These are phyloP conservation scores for Pipistrellus nathusii DNA, from an alignment of 2,797 vertebrate genomes.

Conservation along the genomic window DNA sequence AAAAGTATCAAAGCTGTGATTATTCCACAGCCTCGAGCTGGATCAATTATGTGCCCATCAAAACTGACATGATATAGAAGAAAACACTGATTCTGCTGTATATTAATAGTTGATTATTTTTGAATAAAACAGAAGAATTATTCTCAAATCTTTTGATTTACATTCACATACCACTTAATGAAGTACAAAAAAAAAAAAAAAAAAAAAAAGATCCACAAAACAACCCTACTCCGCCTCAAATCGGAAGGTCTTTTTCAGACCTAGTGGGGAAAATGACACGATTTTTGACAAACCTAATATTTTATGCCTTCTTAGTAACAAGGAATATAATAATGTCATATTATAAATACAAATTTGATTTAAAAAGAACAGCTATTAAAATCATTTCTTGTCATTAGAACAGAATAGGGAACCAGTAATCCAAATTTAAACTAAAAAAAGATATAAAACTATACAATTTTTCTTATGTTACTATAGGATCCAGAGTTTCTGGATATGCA, in stretches of 20 bases:
- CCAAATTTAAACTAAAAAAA: slow-evolving; percentile 13
- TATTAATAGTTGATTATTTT: slow-evolving; percentile 6
- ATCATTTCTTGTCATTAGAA: background rate
- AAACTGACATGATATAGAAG: background rate
- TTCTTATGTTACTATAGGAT: slow-evolving; percentile 10
- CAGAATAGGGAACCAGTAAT: background rate
- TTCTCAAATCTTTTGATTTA: background rate
- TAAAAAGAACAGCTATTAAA: slow-evolving; percentile 23
- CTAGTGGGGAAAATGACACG: background rate
- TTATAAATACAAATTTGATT: slow-evolving; percentile 4
- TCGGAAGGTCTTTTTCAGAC: slow-evolving; percentile 10
- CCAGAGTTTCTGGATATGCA: background rate
- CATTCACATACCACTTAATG: background rate
- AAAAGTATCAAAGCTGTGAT: background rate
- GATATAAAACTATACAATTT: background rate
- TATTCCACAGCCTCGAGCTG: background rate
- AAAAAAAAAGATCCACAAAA: background rate
- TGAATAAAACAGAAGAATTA: background rate
- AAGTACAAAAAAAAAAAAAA: background rate
- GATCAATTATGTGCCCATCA: background rate
- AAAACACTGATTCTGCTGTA: background rate
- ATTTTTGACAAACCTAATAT: background rate
- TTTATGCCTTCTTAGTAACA: background rate
- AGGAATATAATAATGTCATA: background rate
- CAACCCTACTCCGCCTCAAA: background rate